Conservation (phyloP, 2,113 vertebrate species). For the Dermatemys mawii region DNA sequence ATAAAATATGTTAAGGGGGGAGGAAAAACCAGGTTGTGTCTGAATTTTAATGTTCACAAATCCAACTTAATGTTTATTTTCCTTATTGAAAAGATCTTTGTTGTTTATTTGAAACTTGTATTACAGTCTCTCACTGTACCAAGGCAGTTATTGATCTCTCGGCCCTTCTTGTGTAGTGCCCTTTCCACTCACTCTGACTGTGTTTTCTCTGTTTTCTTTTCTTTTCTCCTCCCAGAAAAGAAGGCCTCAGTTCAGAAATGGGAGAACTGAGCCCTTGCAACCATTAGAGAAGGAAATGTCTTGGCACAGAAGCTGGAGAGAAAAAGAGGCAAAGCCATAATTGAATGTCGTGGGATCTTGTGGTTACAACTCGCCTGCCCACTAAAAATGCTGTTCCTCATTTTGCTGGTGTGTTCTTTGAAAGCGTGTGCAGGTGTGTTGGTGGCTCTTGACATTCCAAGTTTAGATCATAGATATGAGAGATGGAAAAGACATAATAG, state of each 20-base stretch:
- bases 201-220: background rate
- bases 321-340: slow-evolving; percentile 62
- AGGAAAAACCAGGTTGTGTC: background rate
- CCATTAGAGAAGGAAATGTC: slow-evolving; percentile 46
- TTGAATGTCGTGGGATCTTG: slow-evolving; percentile 58
- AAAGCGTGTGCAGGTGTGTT: slow-evolving; percentile 19
- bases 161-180: background rate
- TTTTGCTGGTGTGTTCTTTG: slow-evolving; percentile 56
- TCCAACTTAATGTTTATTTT: slow-evolving; percentile 19
- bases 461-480: slow-evolving; percentile 31
- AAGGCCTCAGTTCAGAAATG: slow-evolving; percentile 32
- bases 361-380: slow-evolving; percentile 57
- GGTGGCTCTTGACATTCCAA: background rate
- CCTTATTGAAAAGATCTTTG: background rate
- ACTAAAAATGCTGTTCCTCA: slow-evolving; percentile 37
- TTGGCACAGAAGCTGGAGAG: slow-evolving; percentile 57
- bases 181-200: background rate
- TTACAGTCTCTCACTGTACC: background rate
- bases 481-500: slow-evolving; percentile 56
- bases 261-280: background rate
- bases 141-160: background rate
- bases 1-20: background rate
- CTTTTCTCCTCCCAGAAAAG: slow-evolving; percentile 1
- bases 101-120: background rate
- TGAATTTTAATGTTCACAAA: background rate